A percentile compares a stretch with the other conserved stretches of the same genome.
phyloP scores from a whole-genome alignment of 1,140 invertebrate species.

The Danaus plexippus region DNA sequence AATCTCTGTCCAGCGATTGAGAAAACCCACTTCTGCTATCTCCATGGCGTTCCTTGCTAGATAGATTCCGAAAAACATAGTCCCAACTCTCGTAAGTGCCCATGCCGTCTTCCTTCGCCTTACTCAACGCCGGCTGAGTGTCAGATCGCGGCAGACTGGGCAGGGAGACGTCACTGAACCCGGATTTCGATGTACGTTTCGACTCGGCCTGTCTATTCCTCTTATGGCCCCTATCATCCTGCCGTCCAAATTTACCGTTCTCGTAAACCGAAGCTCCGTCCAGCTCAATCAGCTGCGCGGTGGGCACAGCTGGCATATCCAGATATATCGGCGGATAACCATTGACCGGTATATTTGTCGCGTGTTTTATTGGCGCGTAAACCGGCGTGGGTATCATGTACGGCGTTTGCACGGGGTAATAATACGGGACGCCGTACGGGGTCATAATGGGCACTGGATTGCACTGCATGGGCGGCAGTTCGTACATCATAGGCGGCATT shows the following conservation, averaged over 20 bases:
- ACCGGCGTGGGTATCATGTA: slow-evolving; percentile 64
- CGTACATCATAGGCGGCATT: slow-evolving; percentile 44
- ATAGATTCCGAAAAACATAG: slow-evolving; percentile 83
- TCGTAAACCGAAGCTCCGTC: slow-evolving; percentile 72
- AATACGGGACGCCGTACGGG: slow-evolving; percentile 56
- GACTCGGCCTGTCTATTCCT: slow-evolving; percentile 38
- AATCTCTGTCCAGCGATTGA: slow-evolving; percentile 60
- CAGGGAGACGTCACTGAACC: slow-evolving; percentile 50
- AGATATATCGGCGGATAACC: slow-evolving; percentile 52
- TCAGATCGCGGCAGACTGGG: slow-evolving; percentile 61
- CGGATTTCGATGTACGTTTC: slow-evolving; percentile 53
- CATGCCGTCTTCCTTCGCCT: slow-evolving; percentile 72
- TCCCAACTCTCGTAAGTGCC: slow-evolving; percentile 82
- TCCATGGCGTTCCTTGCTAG: slow-evolving; percentile 79
- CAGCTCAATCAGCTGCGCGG: slow-evolving; percentile 80
- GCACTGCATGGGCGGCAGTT: slow-evolving; percentile 35
- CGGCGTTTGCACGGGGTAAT: slow-evolving; percentile 60
- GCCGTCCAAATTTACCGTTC: slow-evolving; percentile 48
- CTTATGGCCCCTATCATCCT: slow-evolving; percentile 40
- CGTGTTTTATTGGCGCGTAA: slow-evolving; percentile 62
- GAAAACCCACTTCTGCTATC: slow-evolving; percentile 76
- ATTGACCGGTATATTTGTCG: slow-evolving; percentile 57
- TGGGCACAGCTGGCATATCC: slow-evolving; percentile 70
- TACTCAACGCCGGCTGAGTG: slow-evolving; percentile 63
- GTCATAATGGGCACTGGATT: slow-evolving; percentile 44